Conservation (phyloP, 2,888 invertebrate genomes). For the Conops quadrifasciatus region DNA sequence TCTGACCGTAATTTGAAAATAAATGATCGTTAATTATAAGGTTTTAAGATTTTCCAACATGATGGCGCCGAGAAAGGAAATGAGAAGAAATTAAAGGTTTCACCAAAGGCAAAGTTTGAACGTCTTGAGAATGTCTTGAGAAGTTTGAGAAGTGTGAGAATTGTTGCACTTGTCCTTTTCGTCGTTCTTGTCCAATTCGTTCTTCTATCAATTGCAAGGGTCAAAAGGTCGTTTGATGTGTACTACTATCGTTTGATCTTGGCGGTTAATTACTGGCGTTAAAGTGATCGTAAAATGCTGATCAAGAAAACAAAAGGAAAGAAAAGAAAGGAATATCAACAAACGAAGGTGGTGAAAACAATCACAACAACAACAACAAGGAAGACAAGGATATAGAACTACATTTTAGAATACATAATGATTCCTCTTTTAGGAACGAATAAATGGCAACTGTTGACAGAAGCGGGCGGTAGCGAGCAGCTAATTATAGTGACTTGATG, state of each 20-base stretch:
- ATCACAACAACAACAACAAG: too few relatives aligned
- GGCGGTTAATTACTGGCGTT: conserved; percentile 38
- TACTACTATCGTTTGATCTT: conserved; percentile 58
- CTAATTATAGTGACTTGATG: too few relatives aligned
- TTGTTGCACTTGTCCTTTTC: conserved; percentile 48
- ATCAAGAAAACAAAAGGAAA: too few relatives aligned
- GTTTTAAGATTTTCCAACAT: conserved; percentile 38
- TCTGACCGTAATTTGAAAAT: conserved; percentile 53
- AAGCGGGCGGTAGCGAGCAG: too few relatives aligned
- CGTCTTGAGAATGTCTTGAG: too few relatives aligned
- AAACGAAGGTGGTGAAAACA: too few relatives aligned
- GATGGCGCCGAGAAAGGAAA: not conserved
- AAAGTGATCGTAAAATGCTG: not conserved
- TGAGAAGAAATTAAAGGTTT: not conserved
- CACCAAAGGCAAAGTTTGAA: not conserved
- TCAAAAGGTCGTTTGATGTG: conserved; percentile 50
- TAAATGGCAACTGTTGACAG: not conserved
- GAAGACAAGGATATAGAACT: too few relatives aligned
- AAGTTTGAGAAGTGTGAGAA: conserved; percentile 51
- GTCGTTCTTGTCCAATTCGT: not conserved
- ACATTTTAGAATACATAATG: not conserved
- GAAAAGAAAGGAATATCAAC: too few relatives aligned
- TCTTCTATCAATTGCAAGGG: not conserved
- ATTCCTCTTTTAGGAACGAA: not conserved
- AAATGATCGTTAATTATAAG: conserved; percentile 59